Conservation (phyloP, 2,888 invertebrate species). For the Cylloceria caligata region DNA sequence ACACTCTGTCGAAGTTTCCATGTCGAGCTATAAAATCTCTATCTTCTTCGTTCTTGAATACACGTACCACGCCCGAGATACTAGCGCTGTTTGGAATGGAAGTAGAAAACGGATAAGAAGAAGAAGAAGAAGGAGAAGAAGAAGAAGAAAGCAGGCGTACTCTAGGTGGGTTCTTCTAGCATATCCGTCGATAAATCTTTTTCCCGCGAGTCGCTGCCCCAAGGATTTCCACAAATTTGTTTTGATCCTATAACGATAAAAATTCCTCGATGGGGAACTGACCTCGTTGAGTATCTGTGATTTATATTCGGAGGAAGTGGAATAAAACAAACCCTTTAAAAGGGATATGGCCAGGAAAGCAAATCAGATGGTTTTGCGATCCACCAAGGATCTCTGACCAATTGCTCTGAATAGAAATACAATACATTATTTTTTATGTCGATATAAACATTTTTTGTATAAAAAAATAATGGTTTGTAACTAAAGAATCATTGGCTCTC, state of each 20-base stretch:
- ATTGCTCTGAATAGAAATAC: neutral
- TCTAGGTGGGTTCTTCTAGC: constrained; percentile 4
- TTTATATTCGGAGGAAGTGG: constrained; percentile 27
- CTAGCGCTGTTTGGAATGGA: constrained; percentile 52
- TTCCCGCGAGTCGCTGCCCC: constrained; percentile 19
- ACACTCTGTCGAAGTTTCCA: constrained; percentile 56
- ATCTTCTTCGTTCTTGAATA: constrained; percentile 44
- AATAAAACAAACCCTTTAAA: neutral
- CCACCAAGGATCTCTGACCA: neutral
- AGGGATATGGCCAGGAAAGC: neutral
- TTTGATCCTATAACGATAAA: constrained; percentile 62
- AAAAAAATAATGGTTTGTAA: neutral
- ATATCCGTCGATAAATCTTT: constrained; percentile 59
- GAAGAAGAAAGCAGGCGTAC: constrained; percentile 30
- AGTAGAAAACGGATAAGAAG: constrained; percentile 17
- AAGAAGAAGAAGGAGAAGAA: constrained; percentile 30
- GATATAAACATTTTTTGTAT: neutral
- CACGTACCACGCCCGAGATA: constrained; percentile 20
- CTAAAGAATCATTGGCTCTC: neutral
- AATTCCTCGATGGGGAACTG: constrained; percentile 35
- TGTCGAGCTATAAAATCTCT: constrained; percentile 56
- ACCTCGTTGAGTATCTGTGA: constrained; percentile 30
- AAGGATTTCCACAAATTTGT: constrained; percentile 61
- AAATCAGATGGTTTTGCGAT: neutral
- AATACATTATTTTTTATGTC: neutral